A percentile compares a stretch with the other conserved stretches of the same genome.
phyloP scores from a whole-genome alignment of 2,888 invertebrate genomes.

The Rhagium mordax region DNA sequence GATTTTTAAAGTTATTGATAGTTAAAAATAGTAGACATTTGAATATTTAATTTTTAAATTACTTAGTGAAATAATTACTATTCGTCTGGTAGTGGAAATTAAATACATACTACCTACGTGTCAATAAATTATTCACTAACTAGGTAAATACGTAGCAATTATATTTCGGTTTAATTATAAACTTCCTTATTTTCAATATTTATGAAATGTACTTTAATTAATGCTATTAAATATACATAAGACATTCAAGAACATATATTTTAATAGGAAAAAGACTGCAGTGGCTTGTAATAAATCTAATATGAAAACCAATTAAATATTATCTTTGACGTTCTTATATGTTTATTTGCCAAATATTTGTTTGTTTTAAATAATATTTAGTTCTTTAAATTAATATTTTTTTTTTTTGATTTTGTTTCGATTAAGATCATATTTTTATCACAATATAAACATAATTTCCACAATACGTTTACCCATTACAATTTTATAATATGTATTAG shows the following conservation, averaged over 20 bases:
- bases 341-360: no score
- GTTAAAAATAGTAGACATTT: constrained; percentile 18
- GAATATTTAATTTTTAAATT: constrained; percentile 31
- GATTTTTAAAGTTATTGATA: constrained; percentile 12
- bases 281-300: background rate
- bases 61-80: constrained; percentile 33
- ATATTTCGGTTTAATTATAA: constrained; percentile 35
- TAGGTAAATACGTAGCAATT: constrained; percentile 33
- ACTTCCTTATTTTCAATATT: constrained; percentile 23
- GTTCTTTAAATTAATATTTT: no score
- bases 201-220: constrained; percentile 16
- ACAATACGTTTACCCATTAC: no score
- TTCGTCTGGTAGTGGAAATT: background rate
- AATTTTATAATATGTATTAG: no score
- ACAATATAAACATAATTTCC: no score
- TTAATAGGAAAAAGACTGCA: background rate
- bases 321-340: background rate
- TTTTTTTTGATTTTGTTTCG: no score
- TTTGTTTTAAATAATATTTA: no score
- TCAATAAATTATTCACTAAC: constrained; percentile 22
- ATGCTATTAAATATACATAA: background rate
- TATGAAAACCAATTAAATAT: background rate
- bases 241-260: constrained; percentile 2
- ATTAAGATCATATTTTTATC: no score
- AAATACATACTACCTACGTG: constrained; percentile 26